Conservation (phyloP, 1,140 invertebrate species). For the Musca vetustissima region DNA sequence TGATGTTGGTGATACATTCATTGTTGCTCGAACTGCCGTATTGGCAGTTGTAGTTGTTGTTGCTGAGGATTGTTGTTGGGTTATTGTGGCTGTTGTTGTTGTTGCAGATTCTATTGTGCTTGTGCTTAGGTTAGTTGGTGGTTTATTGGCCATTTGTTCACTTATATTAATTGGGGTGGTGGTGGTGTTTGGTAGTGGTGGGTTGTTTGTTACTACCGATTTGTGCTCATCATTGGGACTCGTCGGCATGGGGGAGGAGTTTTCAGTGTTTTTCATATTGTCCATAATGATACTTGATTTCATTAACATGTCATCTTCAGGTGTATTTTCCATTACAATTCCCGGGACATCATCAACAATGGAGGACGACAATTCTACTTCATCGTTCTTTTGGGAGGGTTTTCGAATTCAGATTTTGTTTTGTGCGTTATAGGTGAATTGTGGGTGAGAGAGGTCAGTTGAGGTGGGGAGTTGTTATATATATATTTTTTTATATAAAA, state of each 20-base stretch:
- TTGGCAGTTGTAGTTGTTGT: slow-evolving; percentile 19
- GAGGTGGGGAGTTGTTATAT: too few relatives aligned
- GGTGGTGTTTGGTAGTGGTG: slow-evolving; percentile 35
- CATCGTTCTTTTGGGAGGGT: background rate
- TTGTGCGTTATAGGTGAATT: background rate
- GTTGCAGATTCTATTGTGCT: slow-evolving; percentile 33
- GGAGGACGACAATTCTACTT: too few relatives aligned
- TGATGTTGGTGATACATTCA: slow-evolving; percentile 12
- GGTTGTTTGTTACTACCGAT: too few relatives aligned
- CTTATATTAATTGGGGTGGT: slow-evolving; percentile 25
- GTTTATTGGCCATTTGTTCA: slow-evolving; percentile 10
- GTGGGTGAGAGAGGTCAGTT: too few relatives aligned
- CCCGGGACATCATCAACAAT: too few relatives aligned
- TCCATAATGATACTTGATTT: too few relatives aligned
- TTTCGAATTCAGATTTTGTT: slow-evolving; percentile 8
- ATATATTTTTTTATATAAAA: background rate
- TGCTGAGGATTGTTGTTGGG: slow-evolving; percentile 27
- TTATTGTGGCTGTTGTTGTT: slow-evolving; percentile 15
- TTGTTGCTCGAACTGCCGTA: slow-evolving; percentile 3
- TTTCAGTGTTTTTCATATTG: background rate
- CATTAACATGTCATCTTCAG: too few relatives aligned
- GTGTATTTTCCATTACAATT: too few relatives aligned
- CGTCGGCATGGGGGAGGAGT: background rate
- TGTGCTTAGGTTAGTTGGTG: slow-evolving; percentile 26
- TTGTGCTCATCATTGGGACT: too few relatives aligned